Evolutionary conservation across 30 jellyfish, hydroid and myxozoan species (phyloP).

Genomic region (Catostylus mosaicus): DNA sequence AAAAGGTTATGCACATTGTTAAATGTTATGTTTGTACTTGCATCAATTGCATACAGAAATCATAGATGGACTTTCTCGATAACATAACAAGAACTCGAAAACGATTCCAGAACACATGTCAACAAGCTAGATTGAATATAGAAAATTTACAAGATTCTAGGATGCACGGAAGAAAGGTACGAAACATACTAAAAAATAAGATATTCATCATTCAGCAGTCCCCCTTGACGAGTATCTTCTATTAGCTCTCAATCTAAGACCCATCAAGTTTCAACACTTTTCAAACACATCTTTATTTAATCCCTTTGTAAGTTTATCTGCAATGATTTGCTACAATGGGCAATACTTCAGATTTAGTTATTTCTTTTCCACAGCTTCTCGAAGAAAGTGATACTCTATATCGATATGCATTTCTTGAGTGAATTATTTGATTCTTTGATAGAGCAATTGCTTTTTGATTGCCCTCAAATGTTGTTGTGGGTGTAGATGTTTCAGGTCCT

Average conservation of each 20-base stretch:
- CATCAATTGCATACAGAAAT: no score
- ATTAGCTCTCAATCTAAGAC: not conserved
- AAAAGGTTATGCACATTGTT: no score
- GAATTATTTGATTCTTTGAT: not conserved
- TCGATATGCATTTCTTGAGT: not conserved
- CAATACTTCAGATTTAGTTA: not conserved
- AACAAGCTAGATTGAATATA: no score
- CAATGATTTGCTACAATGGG: not conserved
- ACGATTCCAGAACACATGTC: no score
- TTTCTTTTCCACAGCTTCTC: not conserved
- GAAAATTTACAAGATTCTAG: no score
- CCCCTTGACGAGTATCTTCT: conserved; percentile 6
- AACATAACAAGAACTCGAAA: no score
- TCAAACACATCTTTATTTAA: not conserved
- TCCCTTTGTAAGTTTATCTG: not conserved
- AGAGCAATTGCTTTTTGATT: not conserved
- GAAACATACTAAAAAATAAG: not conserved
- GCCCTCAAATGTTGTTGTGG: not conserved
- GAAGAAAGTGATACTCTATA: not conserved
- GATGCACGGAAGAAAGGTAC: no score
- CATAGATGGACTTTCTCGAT: no score
- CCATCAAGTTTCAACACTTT: not conserved
- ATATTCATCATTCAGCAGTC: not conserved
- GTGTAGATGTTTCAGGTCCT: not conserved
- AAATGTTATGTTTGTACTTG: no score